Percentiles rank a stretch among this genome's conserved stretches.
These are phyloP conservation scores for Cistogaster globosa DNA, from an alignment of 2,888 invertebrate genomes.

Conservation along the genomic window DNA sequence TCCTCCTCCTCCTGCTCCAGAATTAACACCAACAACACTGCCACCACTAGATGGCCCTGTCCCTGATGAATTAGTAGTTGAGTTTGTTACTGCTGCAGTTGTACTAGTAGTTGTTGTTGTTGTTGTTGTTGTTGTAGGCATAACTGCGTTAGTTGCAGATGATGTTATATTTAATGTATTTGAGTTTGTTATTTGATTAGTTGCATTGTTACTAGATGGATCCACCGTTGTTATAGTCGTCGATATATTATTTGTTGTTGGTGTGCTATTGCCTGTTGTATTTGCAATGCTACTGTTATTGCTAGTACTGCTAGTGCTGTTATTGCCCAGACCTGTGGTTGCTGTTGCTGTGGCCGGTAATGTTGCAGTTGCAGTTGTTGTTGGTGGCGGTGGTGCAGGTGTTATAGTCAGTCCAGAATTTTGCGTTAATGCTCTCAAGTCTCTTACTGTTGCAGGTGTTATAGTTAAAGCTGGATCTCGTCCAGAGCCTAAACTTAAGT, in stretches of 20 bases:
- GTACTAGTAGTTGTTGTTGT: constrained; percentile 19
- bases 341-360: constrained; percentile 39
- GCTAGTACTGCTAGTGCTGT: constrained; percentile 28
- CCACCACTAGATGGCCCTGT: constrained; percentile 11
- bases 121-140: constrained; percentile 34
- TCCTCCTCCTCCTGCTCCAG: constrained; percentile 60
- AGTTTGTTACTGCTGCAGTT: constrained; percentile 62
- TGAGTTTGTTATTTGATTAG: constrained; percentile 58
- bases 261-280: constrained; percentile 71
- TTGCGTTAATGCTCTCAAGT: constrained; percentile 85
- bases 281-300: constrained; percentile 66
- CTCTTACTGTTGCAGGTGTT: constrained; percentile 83
- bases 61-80: constrained; percentile 51
- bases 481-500: constrained; percentile 88
- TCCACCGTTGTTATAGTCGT: constrained; percentile 68
- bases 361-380: constrained; percentile 75
- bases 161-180: constrained; percentile 55
- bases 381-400: constrained; percentile 85
- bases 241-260: constrained; percentile 73
- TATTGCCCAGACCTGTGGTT: constrained; percentile 33
- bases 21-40: background rate
- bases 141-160: constrained; percentile 34
- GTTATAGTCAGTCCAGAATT: constrained; percentile 86
- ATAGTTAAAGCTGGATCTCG: constrained; percentile 82
- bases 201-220: constrained; percentile 56